Percentiles rank a stretch among this genome's conserved stretches.
Conservation (phyloP, 2,113 vertebrate species). For the Callionymus lyra region DNA sequence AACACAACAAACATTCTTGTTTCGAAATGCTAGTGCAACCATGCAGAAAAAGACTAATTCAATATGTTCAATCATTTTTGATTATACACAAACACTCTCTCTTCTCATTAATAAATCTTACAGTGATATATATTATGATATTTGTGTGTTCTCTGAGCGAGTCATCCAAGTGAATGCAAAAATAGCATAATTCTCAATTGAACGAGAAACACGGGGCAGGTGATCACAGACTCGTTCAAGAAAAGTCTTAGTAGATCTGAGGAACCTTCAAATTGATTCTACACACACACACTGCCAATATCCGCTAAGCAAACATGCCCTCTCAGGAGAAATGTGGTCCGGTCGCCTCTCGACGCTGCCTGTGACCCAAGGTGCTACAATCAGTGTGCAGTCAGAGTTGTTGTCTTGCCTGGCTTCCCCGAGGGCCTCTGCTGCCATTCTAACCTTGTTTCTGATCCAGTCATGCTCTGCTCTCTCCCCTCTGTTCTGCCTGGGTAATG, state of each 20-base stretch:
- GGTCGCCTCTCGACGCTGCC: constrained; percentile 20
- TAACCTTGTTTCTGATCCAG: constrained; percentile 48
- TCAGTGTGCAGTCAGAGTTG: constrained; percentile 24
- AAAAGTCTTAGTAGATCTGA: too few species aligned
- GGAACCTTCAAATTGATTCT: not conserved
- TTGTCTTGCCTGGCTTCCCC: constrained; percentile 27
- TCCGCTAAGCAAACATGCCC: constrained; percentile 8
- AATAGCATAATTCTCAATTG: too few species aligned
- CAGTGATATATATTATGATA: too few species aligned
- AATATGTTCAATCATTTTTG: too few species aligned
- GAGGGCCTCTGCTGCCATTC: constrained; percentile 34
- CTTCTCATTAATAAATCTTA: too few species aligned
- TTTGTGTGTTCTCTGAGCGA: too few species aligned
- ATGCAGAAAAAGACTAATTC: too few species aligned
- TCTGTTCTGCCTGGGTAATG: constrained; percentile 33
- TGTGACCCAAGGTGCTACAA: constrained; percentile 21
- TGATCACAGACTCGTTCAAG: too few species aligned
- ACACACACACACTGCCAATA: constrained; percentile 1
- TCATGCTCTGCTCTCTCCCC: constrained; percentile 22
- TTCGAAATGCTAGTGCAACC: too few species aligned
- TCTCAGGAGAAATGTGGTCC: constrained; percentile 7
- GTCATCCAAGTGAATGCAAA: too few species aligned
- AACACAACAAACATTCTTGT: too few species aligned
- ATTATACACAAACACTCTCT: too few species aligned
- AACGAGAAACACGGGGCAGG: constrained; percentile 2